Evolutionary conservation across 2,888 invertebrate species (phyloP), one percentile per base, ranked within the genome.

Genomic region (Eledone cirrhosa): DNA sequence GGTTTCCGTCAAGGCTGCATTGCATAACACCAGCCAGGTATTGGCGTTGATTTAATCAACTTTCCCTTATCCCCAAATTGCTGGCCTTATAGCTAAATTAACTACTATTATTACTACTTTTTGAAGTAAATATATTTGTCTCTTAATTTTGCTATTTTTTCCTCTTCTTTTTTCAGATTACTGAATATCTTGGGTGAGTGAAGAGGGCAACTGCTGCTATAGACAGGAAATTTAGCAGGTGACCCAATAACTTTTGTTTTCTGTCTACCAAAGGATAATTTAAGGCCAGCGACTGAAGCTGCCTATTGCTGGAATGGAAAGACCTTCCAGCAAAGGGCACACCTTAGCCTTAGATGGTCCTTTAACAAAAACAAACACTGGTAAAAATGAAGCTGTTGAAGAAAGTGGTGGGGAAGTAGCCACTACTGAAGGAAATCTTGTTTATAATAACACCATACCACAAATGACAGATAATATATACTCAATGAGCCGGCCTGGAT

Each of bases 281-380:
- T 72, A 31, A 72, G n/a, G 41, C 11, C n/a, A 41, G 41, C 29
- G 41, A 41, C 41, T 41, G 41, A 41, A 41, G 41, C 41, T 14
- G 33, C 72, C 72, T 41, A 41, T 31, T 72, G 72, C 72, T 72
- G 72, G 72, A 72, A 72, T 72, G 72, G 41, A 72, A n/a, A 72
- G 31, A 31, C 72, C 72, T n/a, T 72, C 72, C 72, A 72, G 72
- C 41, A 72, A 33, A 72, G 72, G 72, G 72, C 72, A 72, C 22
- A 41, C 72, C 31, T 72, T 72, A 41, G 72, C 41, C 19, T 31
- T 24, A 72, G 72, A 72, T 33, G 72, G 72, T 13, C 72, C 31
- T n/a, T 27, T 72, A 24, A 41, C 72, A 31, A 72, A 72, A 31
- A 72, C 72, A 33, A 41, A 41, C 22, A 41, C 41, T 33, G 31